Base-by-base conservation (phyloP, 2,888 invertebrate species). In the Clitarchus hookeri region DNA sequence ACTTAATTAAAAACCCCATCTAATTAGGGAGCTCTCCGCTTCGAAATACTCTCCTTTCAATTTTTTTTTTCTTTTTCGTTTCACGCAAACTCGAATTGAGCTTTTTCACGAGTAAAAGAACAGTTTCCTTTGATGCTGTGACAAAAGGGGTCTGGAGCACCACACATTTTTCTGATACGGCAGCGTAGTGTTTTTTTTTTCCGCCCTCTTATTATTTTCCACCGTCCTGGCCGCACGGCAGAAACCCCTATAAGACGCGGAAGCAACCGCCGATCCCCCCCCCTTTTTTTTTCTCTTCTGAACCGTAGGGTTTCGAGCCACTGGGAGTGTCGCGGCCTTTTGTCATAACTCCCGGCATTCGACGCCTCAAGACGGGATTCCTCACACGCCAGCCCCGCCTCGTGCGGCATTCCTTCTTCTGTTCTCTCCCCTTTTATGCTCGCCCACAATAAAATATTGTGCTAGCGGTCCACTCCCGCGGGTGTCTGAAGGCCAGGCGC, bases 371-470 rank as follows among this genome's bases (percentile, higher is more conserved):
- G 65, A 65, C 1, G 48, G 65, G 65, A 65, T 65, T 65, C 65
- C 65, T 65, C 3, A 65, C 65, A 65, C 65, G 65, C 65, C 65
- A 65, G 65, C 19, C 65, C 65, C 19, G 2, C 23, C 8, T 19
- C 65, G 13, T 23, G 65, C 19, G 65, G 65, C n/a, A 19, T n/a
- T 16, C 65, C n/a, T 12, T n/a, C 65, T 8, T n/a, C 65, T 65
- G 23, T 65, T 8, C 65, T n/a, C 65, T 65, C 8, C 6, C 19
- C 65, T n/a, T 65, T 36, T 65, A 65, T 65, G 23, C n/a, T 19
- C 65, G 65, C 65, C 65, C n/a, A 65, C 65, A 65, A 65, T 65
- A 65, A 65, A 65, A 65, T n/a, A 65, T 65, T 65, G 65, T 65
- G 65, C 19, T 65, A 4, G 65, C n/a, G 65, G 65, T 65, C 65